phyloP scores from a whole-genome alignment of 1,140 invertebrate genomes.

The Euura lappo region DNA sequence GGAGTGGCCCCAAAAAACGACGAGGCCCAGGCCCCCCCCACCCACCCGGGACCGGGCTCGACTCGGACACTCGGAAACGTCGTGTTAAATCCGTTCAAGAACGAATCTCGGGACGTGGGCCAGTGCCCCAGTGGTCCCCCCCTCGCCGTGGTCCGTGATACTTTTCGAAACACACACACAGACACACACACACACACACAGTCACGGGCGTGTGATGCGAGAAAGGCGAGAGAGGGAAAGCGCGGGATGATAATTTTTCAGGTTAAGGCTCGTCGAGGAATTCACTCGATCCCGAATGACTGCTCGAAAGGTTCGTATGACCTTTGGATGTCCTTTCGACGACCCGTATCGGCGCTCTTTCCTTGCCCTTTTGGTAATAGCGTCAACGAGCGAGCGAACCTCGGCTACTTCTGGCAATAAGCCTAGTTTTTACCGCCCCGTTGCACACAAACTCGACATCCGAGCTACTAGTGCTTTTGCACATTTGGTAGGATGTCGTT shows the following conservation, averaged over 20 bases:
- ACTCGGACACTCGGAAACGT: too few species aligned
- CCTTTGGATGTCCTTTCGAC: slow-evolving; percentile 1
- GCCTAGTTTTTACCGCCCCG: too few species aligned
- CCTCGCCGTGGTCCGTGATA: background rate
- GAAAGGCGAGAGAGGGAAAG: slow-evolving; percentile 36
- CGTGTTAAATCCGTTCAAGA: background rate
- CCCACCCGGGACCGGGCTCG: too few species aligned
- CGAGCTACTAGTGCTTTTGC: too few species aligned
- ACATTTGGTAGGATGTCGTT: too few species aligned
- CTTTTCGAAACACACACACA: slow-evolving; percentile 42
- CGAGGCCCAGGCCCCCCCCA: background rate
- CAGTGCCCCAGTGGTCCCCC: slow-evolving; percentile 4
- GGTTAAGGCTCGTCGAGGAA: background rate
- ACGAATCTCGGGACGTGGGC: background rate
- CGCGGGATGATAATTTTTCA: slow-evolving; percentile 37
- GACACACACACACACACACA: slow-evolving; percentile 17
- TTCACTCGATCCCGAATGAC: background rate
- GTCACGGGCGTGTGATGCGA: slow-evolving; percentile 27
- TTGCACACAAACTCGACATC: too few species aligned
- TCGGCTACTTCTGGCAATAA: too few species aligned
- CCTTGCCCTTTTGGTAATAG: background rate
- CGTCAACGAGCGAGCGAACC: too few species aligned
- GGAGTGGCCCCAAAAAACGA: slow-evolving; percentile 34
- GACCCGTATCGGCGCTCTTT: background rate
- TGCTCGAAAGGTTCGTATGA: slow-evolving; percentile 37